Evolutionary conservation across 1,140 invertebrate species (phyloP), one percentile per base, ranked within the genome.

Genomic region (Coenobita brevimanus): DNA sequence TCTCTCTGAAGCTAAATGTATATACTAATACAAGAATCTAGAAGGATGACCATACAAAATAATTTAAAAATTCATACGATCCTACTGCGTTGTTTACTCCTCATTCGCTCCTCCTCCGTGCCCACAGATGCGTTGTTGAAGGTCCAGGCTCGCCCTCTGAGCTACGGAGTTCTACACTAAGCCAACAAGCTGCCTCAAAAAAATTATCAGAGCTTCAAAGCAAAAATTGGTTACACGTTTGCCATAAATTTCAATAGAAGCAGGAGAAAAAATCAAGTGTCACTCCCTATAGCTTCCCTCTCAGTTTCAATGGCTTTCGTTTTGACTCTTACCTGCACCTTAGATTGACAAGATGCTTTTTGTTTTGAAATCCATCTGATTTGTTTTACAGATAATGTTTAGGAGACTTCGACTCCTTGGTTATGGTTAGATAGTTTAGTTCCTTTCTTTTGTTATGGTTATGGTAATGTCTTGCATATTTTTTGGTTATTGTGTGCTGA

Each of bases 151-250:
- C 57, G 46, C 38, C 80, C 62, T 82, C 60, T 82, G 80, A 82
- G 62, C 64, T 82, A 62, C 64, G 41, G 80, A 82, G 80, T 82
- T 82, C 80, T 71, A 43, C 80, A 82, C 67, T 82, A 69, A 69
- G 67, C 64, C 80, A 82, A 82, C 80, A 82, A 82, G 57, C 64
- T 67, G 46, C 64, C 64, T 69, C 62, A 46, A 17, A 64, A 17
- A 43, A 82, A 82, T 43, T 79, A 30, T 15, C 54, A 43, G 17
- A 50, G 17, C 46, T 8, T 50, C 41, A 41, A 41, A 71, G 21
- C 64, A 30, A 15, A 69, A 82, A 50, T 82, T 67, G 80, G 60
- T 62, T 43, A 50, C 46, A 8, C 24, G 27, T 46, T 82, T 24
- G 67, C 36, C 17, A 6, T 82, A 82, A 27, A 62, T 69, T 41